phyloP scores from a whole-genome alignment of 2,888 invertebrate species.

The Orgyia antiqua region DNA sequence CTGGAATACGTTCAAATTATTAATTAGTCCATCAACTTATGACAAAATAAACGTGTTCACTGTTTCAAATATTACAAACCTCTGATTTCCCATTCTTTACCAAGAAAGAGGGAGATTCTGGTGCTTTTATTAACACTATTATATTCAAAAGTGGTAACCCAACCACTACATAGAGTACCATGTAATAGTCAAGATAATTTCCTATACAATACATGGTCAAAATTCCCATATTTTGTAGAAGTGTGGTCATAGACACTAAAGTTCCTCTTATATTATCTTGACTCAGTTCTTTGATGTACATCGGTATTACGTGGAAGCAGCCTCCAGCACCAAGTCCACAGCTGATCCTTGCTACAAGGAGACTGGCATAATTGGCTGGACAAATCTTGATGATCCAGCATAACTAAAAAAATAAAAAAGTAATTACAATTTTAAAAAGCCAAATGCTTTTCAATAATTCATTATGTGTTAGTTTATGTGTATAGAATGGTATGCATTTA shows the following conservation, averaged over 20 bases:
- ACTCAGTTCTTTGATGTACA: conserved; percentile 52
- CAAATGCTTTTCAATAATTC: too few relatives aligned
- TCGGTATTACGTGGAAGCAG: conserved; percentile 39
- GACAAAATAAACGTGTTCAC: too few relatives aligned
- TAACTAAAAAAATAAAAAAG: neutral
- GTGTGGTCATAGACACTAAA: conserved; percentile 32
- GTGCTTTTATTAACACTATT: conserved; percentile 37
- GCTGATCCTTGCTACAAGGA: conserved; percentile 36
- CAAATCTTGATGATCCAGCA: conserved; percentile 35
- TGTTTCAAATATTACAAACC: conserved; percentile 35
- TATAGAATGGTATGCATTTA: too few relatives aligned
- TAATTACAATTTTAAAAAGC: too few relatives aligned
- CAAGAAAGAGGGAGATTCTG: conserved; percentile 54
- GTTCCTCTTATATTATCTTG: conserved; percentile 44
- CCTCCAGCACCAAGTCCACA: conserved; percentile 40
- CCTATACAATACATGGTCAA: conserved; percentile 43
- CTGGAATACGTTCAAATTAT: conserved; percentile 26
- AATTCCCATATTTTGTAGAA: conserved; percentile 42
- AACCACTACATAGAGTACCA: conserved; percentile 35
- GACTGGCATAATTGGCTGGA: conserved; percentile 22
- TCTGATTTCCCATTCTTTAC: conserved; percentile 42
- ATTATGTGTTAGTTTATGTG: too few relatives aligned
- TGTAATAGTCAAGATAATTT: conserved; percentile 42
- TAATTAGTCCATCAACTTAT: too few relatives aligned
- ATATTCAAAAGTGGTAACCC: conserved; percentile 34